phyloP scores from a whole-genome alignment of 2,113 vertebrate species.

The Scomber scombrus region DNA sequence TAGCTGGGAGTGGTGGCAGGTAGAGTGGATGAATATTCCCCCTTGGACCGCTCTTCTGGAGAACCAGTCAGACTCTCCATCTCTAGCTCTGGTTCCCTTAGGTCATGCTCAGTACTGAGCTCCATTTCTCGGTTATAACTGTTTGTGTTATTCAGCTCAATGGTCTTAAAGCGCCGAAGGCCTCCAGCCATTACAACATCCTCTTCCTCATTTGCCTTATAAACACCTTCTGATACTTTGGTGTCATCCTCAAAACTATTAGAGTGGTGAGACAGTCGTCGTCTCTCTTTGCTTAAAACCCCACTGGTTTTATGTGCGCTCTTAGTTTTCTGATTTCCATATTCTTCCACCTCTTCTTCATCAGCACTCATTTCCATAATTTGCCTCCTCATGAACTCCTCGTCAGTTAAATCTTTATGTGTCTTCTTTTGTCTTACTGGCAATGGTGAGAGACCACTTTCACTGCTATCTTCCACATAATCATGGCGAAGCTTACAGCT shows the following conservation, averaged over 20 bases:
- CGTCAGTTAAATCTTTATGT: constrained; percentile 89
- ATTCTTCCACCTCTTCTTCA: constrained; percentile 93
- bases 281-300: constrained; percentile 91
- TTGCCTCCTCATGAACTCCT: constrained; percentile 97
- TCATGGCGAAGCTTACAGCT: constrained; percentile 96
- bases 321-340: constrained; percentile 83
- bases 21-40: constrained; percentile 96
- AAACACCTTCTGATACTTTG: constrained; percentile 81
- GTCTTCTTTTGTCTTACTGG: constrained; percentile 87
- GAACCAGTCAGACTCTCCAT: constrained; percentile 99
- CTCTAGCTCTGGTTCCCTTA: constrained; percentile 95
- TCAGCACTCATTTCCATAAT: constrained; percentile 99
- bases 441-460: constrained; percentile 93
- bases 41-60: constrained; percentile 94
- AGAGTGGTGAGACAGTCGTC: constrained; percentile 89
- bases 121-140: constrained; percentile 92
- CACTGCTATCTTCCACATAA: constrained; percentile 97
- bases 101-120: constrained; percentile 88
- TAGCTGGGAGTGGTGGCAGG: constrained; percentile 97
- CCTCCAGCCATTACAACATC: constrained; percentile 89
- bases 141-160: constrained; percentile 96
- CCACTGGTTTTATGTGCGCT: constrained; percentile 86
- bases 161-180: constrained; percentile 96
- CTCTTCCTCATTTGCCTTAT: constrained; percentile 77
- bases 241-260: constrained; percentile 91